phyloP scores from a whole-genome alignment of 2,888 invertebrate species.

The Clanis bilineata region DNA sequence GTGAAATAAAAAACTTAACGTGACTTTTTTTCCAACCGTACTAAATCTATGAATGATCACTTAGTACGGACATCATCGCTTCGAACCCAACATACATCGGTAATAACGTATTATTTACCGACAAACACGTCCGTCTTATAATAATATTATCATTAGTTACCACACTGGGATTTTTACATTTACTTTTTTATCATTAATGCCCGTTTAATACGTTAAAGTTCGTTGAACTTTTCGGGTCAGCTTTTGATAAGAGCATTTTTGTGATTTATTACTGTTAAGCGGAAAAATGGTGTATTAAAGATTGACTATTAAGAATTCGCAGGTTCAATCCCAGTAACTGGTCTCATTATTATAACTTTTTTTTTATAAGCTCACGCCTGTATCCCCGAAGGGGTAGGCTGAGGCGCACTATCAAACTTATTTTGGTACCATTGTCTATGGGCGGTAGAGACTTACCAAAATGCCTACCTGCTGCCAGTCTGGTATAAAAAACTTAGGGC shows the following conservation, averaged over 20 bases:
- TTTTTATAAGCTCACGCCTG: too few relatives aligned
- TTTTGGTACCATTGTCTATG: too few relatives aligned
- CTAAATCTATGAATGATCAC: conserved; percentile 41
- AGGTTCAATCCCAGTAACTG: too few relatives aligned
- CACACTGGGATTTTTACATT: conserved; percentile 26
- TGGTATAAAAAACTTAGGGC: too few relatives aligned
- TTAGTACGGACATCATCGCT: conserved; percentile 43
- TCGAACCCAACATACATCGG: conserved; percentile 41
- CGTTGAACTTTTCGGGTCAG: conserved; percentile 3
- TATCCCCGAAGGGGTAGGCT: too few relatives aligned
- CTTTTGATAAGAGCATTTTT: not conserved
- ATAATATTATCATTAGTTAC: conserved; percentile 69
- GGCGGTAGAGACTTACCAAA: too few relatives aligned
- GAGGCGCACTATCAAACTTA: too few relatives aligned
- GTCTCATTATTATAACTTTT: too few relatives aligned
- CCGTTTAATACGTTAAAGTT: conserved; percentile 24
- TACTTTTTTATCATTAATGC: conserved; percentile 27
- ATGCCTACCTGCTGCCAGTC: too few relatives aligned
- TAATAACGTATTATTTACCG: conserved; percentile 57
- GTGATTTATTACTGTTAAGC: not conserved
- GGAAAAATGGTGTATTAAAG: too few relatives aligned
- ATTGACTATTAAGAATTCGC: too few relatives aligned
- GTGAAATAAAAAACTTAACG: not conserved
- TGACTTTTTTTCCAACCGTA: conserved; percentile 41
- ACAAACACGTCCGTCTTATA: conserved; percentile 51